Conservation (phyloP, 2,113 vertebrate genomes). For the Lamprologus tigripictilis region DNA sequence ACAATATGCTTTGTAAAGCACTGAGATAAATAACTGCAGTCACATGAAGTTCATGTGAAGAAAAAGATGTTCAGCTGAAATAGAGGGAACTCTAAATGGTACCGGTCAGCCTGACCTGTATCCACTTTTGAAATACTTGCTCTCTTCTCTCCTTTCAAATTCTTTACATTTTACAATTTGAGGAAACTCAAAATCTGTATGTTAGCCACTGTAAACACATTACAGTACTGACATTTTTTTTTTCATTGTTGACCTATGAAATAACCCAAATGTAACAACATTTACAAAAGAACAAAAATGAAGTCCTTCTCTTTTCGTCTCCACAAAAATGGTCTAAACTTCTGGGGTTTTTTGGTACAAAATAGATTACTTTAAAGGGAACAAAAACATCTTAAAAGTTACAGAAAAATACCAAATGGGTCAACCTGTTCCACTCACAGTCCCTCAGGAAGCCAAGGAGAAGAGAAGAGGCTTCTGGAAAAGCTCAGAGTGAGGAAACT, state of each 20-base stretch:
- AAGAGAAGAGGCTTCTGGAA: not conserved
- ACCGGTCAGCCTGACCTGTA: not conserved
- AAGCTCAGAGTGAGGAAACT: not conserved
- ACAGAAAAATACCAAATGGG: not conserved
- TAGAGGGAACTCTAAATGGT: not conserved
- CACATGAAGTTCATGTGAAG: not conserved
- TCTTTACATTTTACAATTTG: not conserved
- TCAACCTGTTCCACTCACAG: not conserved
- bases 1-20: not conserved
- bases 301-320: not conserved
- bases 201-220: not conserved
- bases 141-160: not conserved
- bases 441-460: not conserved
- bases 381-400: not conserved
- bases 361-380: not conserved
- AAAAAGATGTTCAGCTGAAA: not conserved
- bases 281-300: not conserved
- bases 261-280: not conserved
- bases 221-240: not conserved
- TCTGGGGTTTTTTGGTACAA: rapidly evolving
- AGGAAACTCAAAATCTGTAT: not conserved
- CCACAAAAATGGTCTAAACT: not conserved
- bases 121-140: not conserved
- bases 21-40: not conserved
- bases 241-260: not conserved